Conservation (phyloP, 2,888 invertebrate genomes). For the Caradrina clavipalpis region DNA sequence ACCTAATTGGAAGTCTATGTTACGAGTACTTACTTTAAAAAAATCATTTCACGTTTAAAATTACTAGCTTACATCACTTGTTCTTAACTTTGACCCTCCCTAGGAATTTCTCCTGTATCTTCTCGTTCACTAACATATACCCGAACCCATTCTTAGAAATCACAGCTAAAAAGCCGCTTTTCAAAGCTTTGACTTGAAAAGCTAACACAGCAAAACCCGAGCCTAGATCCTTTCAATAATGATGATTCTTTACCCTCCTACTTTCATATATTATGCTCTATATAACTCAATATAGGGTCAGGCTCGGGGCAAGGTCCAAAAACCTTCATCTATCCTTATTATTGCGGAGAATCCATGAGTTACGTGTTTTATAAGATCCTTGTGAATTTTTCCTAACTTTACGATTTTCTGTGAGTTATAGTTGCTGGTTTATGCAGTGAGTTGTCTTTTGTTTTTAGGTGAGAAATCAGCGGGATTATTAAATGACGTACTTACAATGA, state of each 20-base stretch:
- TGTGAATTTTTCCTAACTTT: constrained; percentile 27
- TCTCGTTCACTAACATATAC: no score
- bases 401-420: constrained; percentile 5
- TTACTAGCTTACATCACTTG: no score
- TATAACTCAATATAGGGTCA: constrained; percentile 58
- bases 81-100: no score
- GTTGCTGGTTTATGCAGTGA: not conserved
- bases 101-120: no score
- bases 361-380: constrained; percentile 18
- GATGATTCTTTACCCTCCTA: constrained; percentile 30
- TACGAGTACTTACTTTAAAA: no score
- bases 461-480: not conserved
- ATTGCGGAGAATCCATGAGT: constrained; percentile 38
- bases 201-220: constrained; percentile 13
- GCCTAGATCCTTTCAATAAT: constrained; percentile 25
- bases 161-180: not conserved
- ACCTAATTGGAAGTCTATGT: no score
- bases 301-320: constrained; percentile 26
- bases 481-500: no score
- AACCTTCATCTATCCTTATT: constrained; percentile 50
- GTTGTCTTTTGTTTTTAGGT: not conserved
- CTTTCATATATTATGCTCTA: constrained; percentile 48
- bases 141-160: not conserved
- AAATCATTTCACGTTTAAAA: no score
- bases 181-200: constrained; percentile 1